These are phyloP conservation scores for Subanguina moxae DNA, from an alignment of 1,140 invertebrate species.

Conservation along the genomic window DNA sequence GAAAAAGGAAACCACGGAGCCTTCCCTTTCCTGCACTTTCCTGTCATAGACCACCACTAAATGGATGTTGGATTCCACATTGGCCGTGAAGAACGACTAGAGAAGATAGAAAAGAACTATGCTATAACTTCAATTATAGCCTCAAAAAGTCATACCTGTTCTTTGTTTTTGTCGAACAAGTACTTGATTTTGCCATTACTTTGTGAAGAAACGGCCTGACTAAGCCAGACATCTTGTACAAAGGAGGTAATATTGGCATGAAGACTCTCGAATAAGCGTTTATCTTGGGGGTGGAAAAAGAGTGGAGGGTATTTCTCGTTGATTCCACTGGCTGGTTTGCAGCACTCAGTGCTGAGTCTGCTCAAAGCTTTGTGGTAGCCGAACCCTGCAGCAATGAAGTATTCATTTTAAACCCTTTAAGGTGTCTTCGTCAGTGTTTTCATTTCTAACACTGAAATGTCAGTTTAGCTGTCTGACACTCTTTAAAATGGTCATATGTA, in stretches of 20 bases:
- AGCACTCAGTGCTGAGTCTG: slow-evolving; percentile 21
- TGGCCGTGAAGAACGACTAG: slow-evolving; percentile 30
- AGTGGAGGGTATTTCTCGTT: slow-evolving; percentile 34
- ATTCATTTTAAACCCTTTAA: too few species aligned
- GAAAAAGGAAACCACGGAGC: not conserved
- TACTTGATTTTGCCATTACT: slow-evolving; percentile 25
- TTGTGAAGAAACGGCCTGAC: not conserved
- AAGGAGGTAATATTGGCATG: slow-evolving; percentile 28
- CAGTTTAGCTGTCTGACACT: too few species aligned
- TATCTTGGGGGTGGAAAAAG: slow-evolving; percentile 22
- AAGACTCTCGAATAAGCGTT: slow-evolving; percentile 20
- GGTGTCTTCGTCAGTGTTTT: too few species aligned
- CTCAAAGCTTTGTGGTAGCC: slow-evolving; percentile 27
- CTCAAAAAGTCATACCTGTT: slow-evolving; percentile 18
- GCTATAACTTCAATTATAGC: not conserved
- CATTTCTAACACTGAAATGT: too few species aligned
- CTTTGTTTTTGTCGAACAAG: slow-evolving; percentile 11
- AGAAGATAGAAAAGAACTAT: not conserved
- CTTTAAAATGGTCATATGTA: too few species aligned
- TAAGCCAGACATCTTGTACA: slow-evolving; percentile 25
- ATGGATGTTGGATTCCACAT: slow-evolving; percentile 23
- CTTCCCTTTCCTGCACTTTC: not conserved
- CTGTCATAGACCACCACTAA: slow-evolving; percentile 29
- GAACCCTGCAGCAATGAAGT: slow-evolving; percentile 29
- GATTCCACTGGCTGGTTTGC: slow-evolving; percentile 32